Base-by-base conservation (phyloP, 2,113 vertebrate species). In the Mormoops blainvillei region DNA sequence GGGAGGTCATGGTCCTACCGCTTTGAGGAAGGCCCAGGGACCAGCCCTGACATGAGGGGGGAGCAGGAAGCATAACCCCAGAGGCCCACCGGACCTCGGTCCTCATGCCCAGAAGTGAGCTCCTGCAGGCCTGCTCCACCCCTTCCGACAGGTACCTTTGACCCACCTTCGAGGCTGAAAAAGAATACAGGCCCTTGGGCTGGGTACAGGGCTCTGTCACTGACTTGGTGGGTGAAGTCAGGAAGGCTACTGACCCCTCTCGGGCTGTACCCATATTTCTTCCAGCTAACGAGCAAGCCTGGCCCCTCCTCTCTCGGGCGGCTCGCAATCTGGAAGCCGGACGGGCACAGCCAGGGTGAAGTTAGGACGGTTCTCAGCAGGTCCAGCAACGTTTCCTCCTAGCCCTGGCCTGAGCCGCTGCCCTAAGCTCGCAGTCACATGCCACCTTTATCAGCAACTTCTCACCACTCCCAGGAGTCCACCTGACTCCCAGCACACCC, bases 361-460 rank as follows among this genome's bases (percentile, higher is more conserved):
- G 33, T 61, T 50, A 73, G 68, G 31, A 70, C 45, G 58, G 48
- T 82, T 71, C 58, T 95, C 52, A 68, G 45, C 56, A 74, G 82
- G 28, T 76, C 52, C 73, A 41, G 65, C 41, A 67, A 38, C 78
- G 48, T 52, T 67, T 73, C 31, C 63, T 50, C 31, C 48, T 41
- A 31, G 43, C 33, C 68, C 67, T 58, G 68, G 68, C 89, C 19
- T 45, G 20, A 70, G 71, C 74, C 52, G 16, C 20, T 36, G 36
- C 43, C 73, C 81, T 41, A 65, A 61, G 18, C 36, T 88, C 92
- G 84, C 14, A 36, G 52, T 87, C 89, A 67, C 45, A 4, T 45
- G 91, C 38, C 68, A 76, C 58, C 76, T 78, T 94, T 85, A 93
- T 96, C 95, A 83, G 50, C 71, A 80, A n/a, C 61, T 92, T 68